Conservation (phyloP, 2,888 invertebrate species). For the Monochamus alternatus region DNA sequence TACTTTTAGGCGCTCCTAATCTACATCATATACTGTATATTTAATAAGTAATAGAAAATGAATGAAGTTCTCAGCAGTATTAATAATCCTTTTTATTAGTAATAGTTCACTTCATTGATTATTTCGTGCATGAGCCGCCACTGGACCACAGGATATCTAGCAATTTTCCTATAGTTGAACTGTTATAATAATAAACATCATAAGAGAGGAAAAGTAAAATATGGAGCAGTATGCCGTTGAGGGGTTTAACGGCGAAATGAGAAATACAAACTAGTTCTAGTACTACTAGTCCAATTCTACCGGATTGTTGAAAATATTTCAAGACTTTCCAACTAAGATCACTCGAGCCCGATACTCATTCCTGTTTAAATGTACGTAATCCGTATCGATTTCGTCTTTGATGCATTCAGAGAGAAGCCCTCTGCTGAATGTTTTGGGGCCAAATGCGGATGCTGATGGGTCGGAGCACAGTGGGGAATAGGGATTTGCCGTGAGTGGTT, state of each 20-base stretch:
- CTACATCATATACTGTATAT: too few relatives aligned
- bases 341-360: conserved; percentile 56
- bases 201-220: neutral
- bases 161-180: too few relatives aligned
- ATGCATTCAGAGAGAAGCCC: conserved; percentile 53
- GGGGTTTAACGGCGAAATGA: conserved; percentile 3
- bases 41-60: too few relatives aligned
- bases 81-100: too few relatives aligned
- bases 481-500: conserved; percentile 48
- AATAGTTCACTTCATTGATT: too few relatives aligned
- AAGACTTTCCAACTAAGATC: conserved; percentile 66
- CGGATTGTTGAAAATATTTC: conserved; percentile 62
- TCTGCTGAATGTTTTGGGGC: conserved; percentile 45
- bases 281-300: conserved; percentile 16
- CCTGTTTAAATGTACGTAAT: conserved; percentile 66
- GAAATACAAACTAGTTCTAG: conserved; percentile 13
- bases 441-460: conserved; percentile 49
- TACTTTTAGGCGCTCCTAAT: too few relatives aligned
- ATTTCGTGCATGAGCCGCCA: too few relatives aligned
- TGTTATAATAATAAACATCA: too few relatives aligned
- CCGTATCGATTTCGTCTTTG: conserved; percentile 62
- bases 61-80: too few relatives aligned
- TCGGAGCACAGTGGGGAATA: conserved; percentile 46
- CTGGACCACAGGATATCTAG: too few relatives aligned
- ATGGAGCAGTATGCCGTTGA: neutral